Conservation (phyloP, 2,797 vertebrate genomes). For the Podarcis lilfordi region DNA sequence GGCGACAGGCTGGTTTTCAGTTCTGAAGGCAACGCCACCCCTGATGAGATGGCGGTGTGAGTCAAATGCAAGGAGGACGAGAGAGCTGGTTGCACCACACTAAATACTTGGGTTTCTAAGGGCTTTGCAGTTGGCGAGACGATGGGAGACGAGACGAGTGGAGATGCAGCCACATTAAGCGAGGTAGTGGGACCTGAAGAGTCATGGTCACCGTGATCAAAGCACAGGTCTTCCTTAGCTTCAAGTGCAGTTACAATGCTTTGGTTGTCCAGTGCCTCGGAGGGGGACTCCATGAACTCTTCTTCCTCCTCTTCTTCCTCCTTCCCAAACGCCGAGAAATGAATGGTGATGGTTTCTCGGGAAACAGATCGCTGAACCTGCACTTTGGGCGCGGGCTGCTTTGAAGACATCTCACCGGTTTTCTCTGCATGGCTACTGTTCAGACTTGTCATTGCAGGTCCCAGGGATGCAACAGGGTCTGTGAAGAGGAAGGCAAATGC, state of each 20-base stretch:
- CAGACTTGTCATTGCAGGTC: conserved; percentile 92
- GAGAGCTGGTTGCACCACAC: conserved; percentile 74
- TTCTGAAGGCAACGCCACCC: conserved; percentile 85
- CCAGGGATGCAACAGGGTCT: conserved; percentile 81
- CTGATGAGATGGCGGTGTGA: conserved; percentile 75
- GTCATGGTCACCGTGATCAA: conserved; percentile 77
- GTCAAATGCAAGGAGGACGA: conserved; percentile 71
- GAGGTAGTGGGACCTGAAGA: conserved; percentile 71
- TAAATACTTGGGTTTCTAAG: conserved; percentile 69
- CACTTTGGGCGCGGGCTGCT: conserved; percentile 87
- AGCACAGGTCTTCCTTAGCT: conserved; percentile 91
- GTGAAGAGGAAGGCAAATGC: conserved; percentile 43
- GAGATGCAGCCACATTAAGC: conserved; percentile 63
- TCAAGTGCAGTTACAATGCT: conserved; percentile 90
- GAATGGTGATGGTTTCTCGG: conserved; percentile 92
- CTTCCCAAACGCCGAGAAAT: conserved; percentile 93
- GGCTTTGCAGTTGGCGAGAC: conserved; percentile 70
- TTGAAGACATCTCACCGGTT: conserved; percentile 82
- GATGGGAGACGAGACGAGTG: conserved; percentile 65
- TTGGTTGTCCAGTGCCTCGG: conserved; percentile 81
- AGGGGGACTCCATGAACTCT: conserved; percentile 75
- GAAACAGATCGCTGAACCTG: conserved; percentile 90
- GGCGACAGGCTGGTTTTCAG: conserved; percentile 76
- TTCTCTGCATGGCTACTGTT: conserved; percentile 90
- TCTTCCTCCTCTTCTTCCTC: conserved; percentile 96